Base-by-base conservation (phyloP, 2,113 vertebrate species). In the Mohoua ochrocephala region DNA sequence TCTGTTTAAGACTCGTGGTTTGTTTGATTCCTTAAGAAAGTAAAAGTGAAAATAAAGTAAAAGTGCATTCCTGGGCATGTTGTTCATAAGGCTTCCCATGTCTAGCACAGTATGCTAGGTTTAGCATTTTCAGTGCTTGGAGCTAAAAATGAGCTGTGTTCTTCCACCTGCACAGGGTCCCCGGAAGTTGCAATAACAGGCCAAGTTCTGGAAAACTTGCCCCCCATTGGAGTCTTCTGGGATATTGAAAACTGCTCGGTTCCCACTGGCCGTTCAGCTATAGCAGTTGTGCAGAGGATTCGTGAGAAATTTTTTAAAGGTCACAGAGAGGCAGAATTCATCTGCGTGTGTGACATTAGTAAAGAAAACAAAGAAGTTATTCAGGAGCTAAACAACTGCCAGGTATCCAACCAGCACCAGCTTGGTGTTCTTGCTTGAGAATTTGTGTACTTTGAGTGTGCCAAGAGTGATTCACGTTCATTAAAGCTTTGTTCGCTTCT, bases 311-410 rank as follows among this genome's bases (percentile, higher is more conserved):
- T 99, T 95, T 99, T 99, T 84, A 99, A 99, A 97, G 99, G 99
- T 41, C 99, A 99, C 96, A 98, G 99, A 31, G 99, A 99, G 94
- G 99, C 99, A 22, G 99, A 99, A 89, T 99, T 99, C 97, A 99
- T 99, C 91, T 99, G 99, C 11, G 99, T 99, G 30, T 99, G 99
- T 95, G 99, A 99, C 93, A 99, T 99, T 85, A 99, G 99, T 97
- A 99, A 99, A 95, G 99, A 99, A 97, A 99, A 98, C 96, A 99
- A 99, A 97, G 99, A 99, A 92, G 99, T 99, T 91, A 99, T 99
- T 97, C 99, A 99, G 97, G 99, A 99, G 92, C 98, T 99, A 61
- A 99, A 99, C 97, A 99, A 99, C 97, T 99, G 99, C 97, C 99
- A 99, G 99, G 99, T 99, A 98, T 95, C 49, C 16, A 47, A 47